phyloP scores from a whole-genome alignment of 92 coral and sea anemone genomes.

The Hydrozoanthus gracilis region DNA sequence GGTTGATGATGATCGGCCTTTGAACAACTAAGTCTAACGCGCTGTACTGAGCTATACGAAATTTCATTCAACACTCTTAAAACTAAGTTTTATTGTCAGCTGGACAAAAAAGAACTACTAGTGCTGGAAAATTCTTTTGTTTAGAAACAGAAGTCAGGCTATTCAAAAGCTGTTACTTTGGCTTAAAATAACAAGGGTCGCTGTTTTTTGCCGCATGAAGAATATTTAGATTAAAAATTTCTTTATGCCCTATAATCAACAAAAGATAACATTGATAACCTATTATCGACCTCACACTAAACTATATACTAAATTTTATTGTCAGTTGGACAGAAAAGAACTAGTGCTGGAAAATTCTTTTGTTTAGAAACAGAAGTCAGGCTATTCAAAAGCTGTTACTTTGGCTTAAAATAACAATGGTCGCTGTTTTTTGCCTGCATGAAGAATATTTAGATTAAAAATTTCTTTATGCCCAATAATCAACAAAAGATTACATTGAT shows the following conservation, averaged over 20 bases:
- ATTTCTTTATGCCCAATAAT: neutral
- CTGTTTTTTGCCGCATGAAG: neutral
- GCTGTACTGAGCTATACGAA: neutral
- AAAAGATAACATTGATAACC: neutral
- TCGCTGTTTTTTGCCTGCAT: neutral
- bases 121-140: neutral
- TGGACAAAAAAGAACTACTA: neutral
- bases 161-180: neutral
- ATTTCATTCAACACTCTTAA: neutral
- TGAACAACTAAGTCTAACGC: neutral
- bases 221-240: neutral
- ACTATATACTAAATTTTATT: neutral
- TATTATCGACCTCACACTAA: no score
- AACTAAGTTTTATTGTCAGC: neutral
- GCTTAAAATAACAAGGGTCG: neutral
- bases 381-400: neutral
- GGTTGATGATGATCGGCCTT: neutral
- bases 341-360: no score
- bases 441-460: neutral
- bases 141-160: neutral
- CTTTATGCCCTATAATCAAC: neutral
- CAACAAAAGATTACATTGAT: neutral
- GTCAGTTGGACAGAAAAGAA: neutral
- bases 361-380: neutral
- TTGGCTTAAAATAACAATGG: neutral